Base-by-base conservation (phyloP, 1,140 invertebrate species). In the Orchestia grillus region DNA sequence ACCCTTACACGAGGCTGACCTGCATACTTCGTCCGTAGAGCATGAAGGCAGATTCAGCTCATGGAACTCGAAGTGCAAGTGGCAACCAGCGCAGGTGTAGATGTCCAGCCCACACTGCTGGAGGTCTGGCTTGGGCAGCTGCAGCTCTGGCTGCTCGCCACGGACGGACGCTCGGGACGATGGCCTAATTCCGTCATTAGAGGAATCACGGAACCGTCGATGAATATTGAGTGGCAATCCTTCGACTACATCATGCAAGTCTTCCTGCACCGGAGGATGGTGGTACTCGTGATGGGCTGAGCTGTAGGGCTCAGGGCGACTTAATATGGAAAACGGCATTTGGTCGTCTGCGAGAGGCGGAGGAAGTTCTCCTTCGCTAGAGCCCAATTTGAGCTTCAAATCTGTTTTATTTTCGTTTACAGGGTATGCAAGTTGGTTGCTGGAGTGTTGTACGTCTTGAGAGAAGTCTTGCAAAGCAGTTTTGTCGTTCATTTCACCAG, bases 81-180 rank as follows among this genome's bases (percentile, higher is more conserved):
- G 98, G 97, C 98, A 98, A 4, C 98, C 98, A 0, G 98, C 98
- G 97, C 98, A 98, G 16, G 98, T 98, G 15, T 98, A 98, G 90
- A 98, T 97, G 97, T 98, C 98, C 92, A 98, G 97, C 96, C 97
- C 98, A 97, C 98, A 98, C 96, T 98, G 98, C 95, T 98, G 97
- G 28, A 96, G 95, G 95, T 96, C 95, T 43, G 44, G 95, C 23
- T 96, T 77, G 42, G 96, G 57, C 23, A 95, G 53, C 41, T 53
- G 77, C 8, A 77, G n/a, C 0, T 88, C 95, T 8, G 47, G 23
- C 41, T 87, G 94, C 77, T 44, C 96, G 40, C 42, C 43, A 77
- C 11, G 23, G 28, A 8, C 88, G 3, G 88, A 41, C 42, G 88
- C 28, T 90, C 15, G 36, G 43, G 62, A 77, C 62, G 62, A 77